Percentiles rank a stretch among this genome's conserved stretches.
Conservation (phyloP, 2,888 invertebrate species). For the Lithosia quadra region DNA sequence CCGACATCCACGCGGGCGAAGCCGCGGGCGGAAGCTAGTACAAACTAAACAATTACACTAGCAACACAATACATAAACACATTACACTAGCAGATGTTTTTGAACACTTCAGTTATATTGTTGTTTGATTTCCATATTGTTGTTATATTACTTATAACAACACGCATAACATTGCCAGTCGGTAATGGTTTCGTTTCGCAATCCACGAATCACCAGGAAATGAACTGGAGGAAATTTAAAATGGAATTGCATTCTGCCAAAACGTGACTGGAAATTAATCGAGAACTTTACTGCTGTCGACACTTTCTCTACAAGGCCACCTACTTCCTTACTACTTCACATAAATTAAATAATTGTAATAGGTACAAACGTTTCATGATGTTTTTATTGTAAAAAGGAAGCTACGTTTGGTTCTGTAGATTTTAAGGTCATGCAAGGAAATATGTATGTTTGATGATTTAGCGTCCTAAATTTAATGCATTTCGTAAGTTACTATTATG, state of each 20-base stretch:
- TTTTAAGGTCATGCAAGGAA: background rate
- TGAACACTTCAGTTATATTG: background rate
- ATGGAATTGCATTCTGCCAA: conserved; percentile 17
- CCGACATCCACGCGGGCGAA: too few relatives aligned
- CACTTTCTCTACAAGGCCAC: conserved; percentile 2
- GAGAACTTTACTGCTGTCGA: conserved; percentile 35
- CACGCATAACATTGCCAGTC: background rate
- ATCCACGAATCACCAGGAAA: conserved; percentile 11
- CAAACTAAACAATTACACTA: too few relatives aligned
- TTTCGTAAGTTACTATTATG: background rate
- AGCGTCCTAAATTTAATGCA: background rate
- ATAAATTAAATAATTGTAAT: too few relatives aligned
- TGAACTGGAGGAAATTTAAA: conserved; percentile 19
- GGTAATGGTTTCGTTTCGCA: conserved; percentile 7
- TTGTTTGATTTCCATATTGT: background rate
- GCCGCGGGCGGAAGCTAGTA: too few relatives aligned
- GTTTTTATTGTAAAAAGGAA: background rate
- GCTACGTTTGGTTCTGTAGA: background rate
- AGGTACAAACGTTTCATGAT: background rate
- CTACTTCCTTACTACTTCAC: too few relatives aligned
- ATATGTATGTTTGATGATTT: too few relatives aligned
- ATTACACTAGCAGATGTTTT: background rate
- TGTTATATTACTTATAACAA: background rate
- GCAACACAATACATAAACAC: background rate
- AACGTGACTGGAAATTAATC: conserved; percentile 25